These are phyloP conservation scores for Nomada lathburiana DNA, from an alignment of 2,888 invertebrate genomes.

Conservation along the genomic window DNA sequence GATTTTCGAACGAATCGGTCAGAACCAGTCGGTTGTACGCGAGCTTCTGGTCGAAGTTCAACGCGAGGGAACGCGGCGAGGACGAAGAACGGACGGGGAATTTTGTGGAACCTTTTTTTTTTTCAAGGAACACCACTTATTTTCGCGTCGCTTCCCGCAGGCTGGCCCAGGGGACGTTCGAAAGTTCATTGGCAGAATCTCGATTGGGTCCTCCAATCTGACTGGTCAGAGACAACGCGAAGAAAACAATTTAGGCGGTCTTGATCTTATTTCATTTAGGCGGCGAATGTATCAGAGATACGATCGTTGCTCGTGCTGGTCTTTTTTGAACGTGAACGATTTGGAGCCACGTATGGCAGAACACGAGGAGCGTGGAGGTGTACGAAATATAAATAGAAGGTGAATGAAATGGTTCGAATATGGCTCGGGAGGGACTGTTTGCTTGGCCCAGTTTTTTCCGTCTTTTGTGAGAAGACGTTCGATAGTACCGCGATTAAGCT, in stretches of 20 bases:
- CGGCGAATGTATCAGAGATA: not conserved
- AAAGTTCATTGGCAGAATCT: constrained; percentile 11
- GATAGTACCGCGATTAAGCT: too few species aligned
- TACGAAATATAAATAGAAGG: constrained; percentile 5
- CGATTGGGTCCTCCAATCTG: not conserved
- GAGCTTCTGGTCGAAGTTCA: too few species aligned
- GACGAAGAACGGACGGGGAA: not conserved
- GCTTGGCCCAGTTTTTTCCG: too few species aligned
- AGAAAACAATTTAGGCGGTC: not conserved
- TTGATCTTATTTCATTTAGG: not conserved
- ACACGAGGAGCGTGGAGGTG: not conserved
- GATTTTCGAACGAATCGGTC: constrained; percentile 11
- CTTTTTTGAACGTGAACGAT: not conserved
- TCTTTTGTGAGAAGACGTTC: too few species aligned
- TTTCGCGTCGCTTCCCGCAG: not conserved
- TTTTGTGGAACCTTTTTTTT: too few species aligned
- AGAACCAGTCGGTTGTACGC: too few species aligned
- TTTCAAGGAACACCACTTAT: too few species aligned
- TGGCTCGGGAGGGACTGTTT: too few species aligned
- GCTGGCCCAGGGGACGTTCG: not conserved
- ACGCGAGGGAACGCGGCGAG: too few species aligned
- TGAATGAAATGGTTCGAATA: not conserved
- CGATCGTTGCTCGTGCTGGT: not conserved
- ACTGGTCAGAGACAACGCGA: not conserved
- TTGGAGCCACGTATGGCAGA: too few species aligned